Evolutionary conservation across 2,113 vertebrate genomes (phyloP).

Genomic region (Sceloporus undulatus): DNA sequence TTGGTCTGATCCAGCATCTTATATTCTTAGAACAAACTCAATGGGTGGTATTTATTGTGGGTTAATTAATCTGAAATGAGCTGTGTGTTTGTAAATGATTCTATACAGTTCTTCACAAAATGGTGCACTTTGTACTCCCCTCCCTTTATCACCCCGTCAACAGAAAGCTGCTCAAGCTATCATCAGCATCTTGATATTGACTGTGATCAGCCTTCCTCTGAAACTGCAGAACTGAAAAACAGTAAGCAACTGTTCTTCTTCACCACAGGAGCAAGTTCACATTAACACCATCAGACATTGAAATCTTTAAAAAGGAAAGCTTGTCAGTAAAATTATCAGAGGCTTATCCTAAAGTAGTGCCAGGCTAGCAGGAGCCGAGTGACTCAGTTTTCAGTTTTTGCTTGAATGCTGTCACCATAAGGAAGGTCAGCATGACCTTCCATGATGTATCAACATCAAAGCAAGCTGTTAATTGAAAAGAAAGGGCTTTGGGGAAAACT

Average conservation of each 20-base stretch:
- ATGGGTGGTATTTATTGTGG: no score
- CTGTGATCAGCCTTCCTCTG: not conserved
- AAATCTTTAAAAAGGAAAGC: slow-evolving; percentile 32
- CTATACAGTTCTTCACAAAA: no score
- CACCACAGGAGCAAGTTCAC: slow-evolving; percentile 21
- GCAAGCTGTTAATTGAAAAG: slow-evolving; percentile 9
- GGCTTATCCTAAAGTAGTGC: not conserved
- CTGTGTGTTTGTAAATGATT: no score
- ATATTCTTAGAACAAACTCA: no score
- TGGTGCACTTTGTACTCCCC: not conserved
- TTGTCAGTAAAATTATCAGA: not conserved
- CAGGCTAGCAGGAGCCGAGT: slow-evolving; percentile 4
- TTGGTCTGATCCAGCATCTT: no score
- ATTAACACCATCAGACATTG: slow-evolving; percentile 15
- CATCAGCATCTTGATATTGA: not conserved
- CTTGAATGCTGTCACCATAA: not conserved
- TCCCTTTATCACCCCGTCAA: not conserved
- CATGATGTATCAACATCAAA: slow-evolving; percentile 9
- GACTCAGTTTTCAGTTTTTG: not conserved
- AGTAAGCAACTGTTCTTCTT: not conserved
- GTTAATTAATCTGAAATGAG: no score
- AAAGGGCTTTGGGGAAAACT: not conserved
- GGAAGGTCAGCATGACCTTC: not conserved
- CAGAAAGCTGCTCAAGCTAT: slow-evolving; percentile 21
- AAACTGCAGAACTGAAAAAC: not conserved